phyloP scores from a whole-genome alignment of 2,797 vertebrate genomes.

The Sphenopsis melanotis region DNA sequence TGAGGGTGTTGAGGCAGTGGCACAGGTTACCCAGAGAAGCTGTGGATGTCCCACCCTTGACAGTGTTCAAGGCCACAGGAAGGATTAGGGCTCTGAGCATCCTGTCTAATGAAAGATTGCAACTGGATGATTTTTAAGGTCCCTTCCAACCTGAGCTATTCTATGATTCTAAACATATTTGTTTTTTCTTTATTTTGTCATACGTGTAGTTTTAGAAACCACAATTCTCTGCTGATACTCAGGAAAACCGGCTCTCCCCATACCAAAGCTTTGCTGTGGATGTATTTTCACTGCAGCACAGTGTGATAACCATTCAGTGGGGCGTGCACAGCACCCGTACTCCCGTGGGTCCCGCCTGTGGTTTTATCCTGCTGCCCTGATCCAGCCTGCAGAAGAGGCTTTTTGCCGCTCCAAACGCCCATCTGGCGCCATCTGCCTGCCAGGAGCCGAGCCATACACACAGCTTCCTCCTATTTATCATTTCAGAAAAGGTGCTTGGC shows the following conservation, averaged over 20 bases:
- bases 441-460: not conserved
- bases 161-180: not conserved
- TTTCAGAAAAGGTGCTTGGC: not conserved
- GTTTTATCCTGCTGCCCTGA: rapidly evolving
- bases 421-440: slow-evolving; percentile 36
- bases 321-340: not conserved
- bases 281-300: not conserved
- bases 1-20: not conserved
- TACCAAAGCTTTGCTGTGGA: not conserved
- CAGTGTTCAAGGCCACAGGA: not conserved
- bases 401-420: not conserved
- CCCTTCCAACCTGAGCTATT: not conserved
- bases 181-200: not conserved
- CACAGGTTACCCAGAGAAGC: not conserved
- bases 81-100: not conserved
- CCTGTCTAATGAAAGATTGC: not conserved
- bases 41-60: not conserved
- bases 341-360: rapidly evolving
- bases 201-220: not conserved
- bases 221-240: not conserved
- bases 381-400: not conserved
- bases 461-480: not conserved
- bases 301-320: not conserved
- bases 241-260: not conserved
- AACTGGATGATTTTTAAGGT: not conserved